phyloP scores from a whole-genome alignment of 92 coral and sea anemone genomes.

The Micromussa lordhowensis region DNA sequence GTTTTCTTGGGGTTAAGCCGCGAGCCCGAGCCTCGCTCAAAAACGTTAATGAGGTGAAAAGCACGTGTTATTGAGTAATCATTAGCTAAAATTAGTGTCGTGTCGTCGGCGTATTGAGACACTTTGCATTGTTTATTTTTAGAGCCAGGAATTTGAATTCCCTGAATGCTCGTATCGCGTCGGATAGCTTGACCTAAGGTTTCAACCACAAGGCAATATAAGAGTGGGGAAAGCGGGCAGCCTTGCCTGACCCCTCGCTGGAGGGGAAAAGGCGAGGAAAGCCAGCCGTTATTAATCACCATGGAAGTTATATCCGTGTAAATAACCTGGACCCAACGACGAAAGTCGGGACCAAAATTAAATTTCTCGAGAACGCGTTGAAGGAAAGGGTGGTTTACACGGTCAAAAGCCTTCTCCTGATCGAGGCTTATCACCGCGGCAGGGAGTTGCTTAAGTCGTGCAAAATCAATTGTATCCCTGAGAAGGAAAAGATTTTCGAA shows the following conservation, averaged over 20 bases:
- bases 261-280: neutral
- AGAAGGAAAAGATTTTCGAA: conserved; percentile 12
- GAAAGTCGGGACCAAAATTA: conserved; percentile 37
- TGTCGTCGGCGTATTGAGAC: neutral
- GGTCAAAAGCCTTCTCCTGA: conserved; percentile 54
- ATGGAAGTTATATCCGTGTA: conserved; percentile 6
- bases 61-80: neutral
- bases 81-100: neutral
- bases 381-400: conserved; percentile 26
- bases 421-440: neutral
- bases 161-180: neutral
- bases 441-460: neutral
- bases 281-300: conserved; percentile 18
- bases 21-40: neutral
- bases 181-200: neutral
- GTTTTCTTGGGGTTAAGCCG: neutral
- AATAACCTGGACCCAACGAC: conserved; percentile 8
- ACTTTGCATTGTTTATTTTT: neutral
- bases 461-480: conserved; percentile 4
- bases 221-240: neutral
- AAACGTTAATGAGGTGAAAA: neutral
- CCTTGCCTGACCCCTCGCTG: conserved; percentile 21
- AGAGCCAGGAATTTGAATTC: conserved; percentile 1
- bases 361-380: neutral
- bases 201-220: conserved; percentile 6